phyloP scores from a whole-genome alignment of 2,797 vertebrate genomes.

The Lagodon rhomboides region DNA sequence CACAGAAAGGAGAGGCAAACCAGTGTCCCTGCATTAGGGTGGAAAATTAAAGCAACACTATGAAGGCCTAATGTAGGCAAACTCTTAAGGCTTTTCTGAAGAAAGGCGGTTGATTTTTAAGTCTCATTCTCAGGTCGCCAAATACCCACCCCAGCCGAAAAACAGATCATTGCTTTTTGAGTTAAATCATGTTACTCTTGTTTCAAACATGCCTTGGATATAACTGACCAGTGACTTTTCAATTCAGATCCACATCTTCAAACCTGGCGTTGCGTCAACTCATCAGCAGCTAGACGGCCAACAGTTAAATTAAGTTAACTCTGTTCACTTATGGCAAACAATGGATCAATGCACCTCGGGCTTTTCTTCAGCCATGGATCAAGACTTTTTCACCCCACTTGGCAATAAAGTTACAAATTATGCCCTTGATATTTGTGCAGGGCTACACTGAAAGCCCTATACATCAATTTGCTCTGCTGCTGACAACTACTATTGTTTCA shows the following conservation, averaged over 20 bases:
- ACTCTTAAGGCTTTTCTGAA: too few relatives aligned
- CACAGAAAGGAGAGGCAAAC: too few relatives aligned
- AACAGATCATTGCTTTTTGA: too few relatives aligned
- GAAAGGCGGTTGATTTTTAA: too few relatives aligned
- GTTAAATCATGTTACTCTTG: too few relatives aligned
- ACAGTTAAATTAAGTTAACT: conserved; percentile 9
- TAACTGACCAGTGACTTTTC: too few relatives aligned
- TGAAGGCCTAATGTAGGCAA: too few relatives aligned
- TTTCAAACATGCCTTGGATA: too few relatives aligned
- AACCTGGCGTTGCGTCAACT: not conserved
- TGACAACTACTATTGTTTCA: conserved; percentile 54
- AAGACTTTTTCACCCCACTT: conserved; percentile 18
- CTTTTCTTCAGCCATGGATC: conserved; percentile 7
- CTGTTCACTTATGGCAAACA: conserved; percentile 13
- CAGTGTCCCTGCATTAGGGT: too few relatives aligned
- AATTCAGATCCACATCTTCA: not conserved
- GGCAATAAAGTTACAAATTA: conserved; percentile 54
- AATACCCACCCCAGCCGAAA: too few relatives aligned
- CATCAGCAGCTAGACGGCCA: not conserved
- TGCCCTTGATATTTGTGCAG: conserved; percentile 32
- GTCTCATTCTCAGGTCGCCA: too few relatives aligned
- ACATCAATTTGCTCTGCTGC: conserved; percentile 41
- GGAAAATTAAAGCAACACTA: too few relatives aligned
- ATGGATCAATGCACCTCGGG: not conserved
- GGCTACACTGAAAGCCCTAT: conserved; percentile 39